Base-by-base conservation (phyloP, 2,797 vertebrate species). In the Anolis apletophallus region DNA sequence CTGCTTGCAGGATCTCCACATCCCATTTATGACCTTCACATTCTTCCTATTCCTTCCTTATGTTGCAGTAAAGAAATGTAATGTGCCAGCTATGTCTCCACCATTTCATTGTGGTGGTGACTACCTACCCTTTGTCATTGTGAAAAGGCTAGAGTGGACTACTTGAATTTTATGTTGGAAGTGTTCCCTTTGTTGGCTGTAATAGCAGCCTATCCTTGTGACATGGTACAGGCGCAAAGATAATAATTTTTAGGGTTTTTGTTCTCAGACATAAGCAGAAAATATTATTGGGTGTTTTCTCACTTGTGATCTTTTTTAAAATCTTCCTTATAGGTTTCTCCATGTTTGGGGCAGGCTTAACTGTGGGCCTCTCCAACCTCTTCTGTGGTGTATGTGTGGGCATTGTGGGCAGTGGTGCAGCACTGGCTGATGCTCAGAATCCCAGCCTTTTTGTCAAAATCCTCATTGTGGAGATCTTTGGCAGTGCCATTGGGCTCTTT, bases 321-420 rank as follows among this genome's bases (percentile, higher is more conserved):
- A 40, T 19, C 57, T 6, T 2, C 86, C 61, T 77, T 76, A 3
- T 89, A 99, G 99, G 98, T 88, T 99, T 97, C 95, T 99, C 99
- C 93, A 99, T 99, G 99, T 99, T 99, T 85, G 99, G 99, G 29
- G 99, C 99, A 34, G 99, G 99, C 75, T 97, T 99, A 88, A 99
- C 99, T 0, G 99, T 99, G 89, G 99, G 99, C 85, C 98, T 99
- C 72, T 99, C 98, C 89, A 99, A 99, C 95, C 98, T 99, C 88
- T 99, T 99, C 97, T 99, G 98, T 86, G 99, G 98, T 69, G 98
- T 99, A 94, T 99, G 99, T 0, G 99, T 99, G 79, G 99, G 99
- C 90, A 99, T 99, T 0, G 98, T 99, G 94, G 99, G 99, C 94
- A 99, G 99, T 57, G 99, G 99, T 71, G 99, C 99, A 0, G 99